Evolutionary conservation across 2,888 invertebrate species (phyloP).

Genomic region (Drosophila limbata): DNA sequence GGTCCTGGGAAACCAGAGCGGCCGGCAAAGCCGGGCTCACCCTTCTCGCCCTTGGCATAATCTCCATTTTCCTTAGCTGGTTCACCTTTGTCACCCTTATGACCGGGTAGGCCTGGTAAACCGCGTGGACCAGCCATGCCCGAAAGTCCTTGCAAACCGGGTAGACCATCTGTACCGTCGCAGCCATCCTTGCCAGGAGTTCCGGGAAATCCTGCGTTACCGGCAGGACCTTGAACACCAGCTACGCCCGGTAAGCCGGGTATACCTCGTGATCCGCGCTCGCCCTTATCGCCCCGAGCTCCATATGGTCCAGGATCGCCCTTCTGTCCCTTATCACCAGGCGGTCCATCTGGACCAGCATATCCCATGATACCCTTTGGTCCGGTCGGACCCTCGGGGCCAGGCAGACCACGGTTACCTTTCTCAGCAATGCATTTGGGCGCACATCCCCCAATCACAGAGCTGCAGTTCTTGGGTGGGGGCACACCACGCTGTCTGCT

Average conservation of each 20-base stretch:
- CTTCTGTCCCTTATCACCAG: conserved; percentile 95
- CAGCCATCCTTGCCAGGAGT: conserved; percentile 96
- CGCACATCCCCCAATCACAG: conserved; percentile 89
- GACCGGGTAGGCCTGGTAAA: conserved; percentile 85
- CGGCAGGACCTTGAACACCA: conserved; percentile 84
- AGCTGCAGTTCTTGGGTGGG: conserved; percentile 88
- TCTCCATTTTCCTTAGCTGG: conserved; percentile 87
- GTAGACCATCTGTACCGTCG: conserved; percentile 95
- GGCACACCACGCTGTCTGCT: conserved; percentile 79
- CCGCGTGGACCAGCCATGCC: conserved; percentile 93
- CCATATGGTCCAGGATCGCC: conserved; percentile 94
- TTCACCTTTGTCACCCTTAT: conserved; percentile 91
- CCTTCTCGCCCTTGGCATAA: conserved; percentile 93
- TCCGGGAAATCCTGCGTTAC: conserved; percentile 89
- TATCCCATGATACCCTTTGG: conserved; percentile 92
- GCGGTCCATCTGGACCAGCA: conserved; percentile 93
- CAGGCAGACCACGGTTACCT: conserved; percentile 92
- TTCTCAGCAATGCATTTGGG: conserved; percentile 96
- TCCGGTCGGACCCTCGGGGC: conserved; percentile 90
- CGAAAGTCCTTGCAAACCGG: conserved; percentile 89
- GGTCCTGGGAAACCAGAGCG: conserved; percentile 82
- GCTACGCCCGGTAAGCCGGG: conserved; percentile 93
- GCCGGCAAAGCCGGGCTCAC: conserved; percentile 88
- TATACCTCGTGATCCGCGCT: conserved; percentile 93
- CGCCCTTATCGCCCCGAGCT: conserved; percentile 93